Base-by-base conservation (phyloP, 2,113 vertebrate species). In the Coptodon rendalli region DNA sequence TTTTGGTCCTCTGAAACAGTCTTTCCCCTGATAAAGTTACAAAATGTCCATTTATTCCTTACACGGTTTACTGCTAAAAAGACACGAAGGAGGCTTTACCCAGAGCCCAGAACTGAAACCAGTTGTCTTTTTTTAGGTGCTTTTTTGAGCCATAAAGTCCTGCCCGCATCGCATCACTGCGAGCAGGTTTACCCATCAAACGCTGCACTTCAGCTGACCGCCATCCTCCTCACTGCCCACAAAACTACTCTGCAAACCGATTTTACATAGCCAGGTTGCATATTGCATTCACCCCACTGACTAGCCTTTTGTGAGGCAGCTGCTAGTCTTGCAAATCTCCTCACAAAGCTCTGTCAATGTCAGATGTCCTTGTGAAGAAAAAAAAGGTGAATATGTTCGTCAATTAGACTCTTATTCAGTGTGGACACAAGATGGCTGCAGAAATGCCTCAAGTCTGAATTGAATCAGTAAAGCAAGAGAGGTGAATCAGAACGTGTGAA, bases 331-430 rank as follows among this genome's bases (percentile, higher is more conserved):
- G 84, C 54, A 73, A 59, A 71, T 83, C 79, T 93, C 88, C 17
- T 54, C 82, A 76, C 10, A 16, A 89, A 82, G 87, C 29, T 17
- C 71, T n/a, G 83, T 87, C 83, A 90, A 87, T 91, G 87, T 81
- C 89, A 85, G 24, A 85, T 80, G 59, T 86, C 59, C 68, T 88
- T 92, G 56, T 80, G 27, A 68, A 38, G 10, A 68, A 48, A 40
- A 56, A 78, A 11, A 53, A 14, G 66, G 6, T 29, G 40, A 84
- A 82, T 43, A 66, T 36, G n/a, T 56, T 83, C n/a, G 36, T 63
- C 80, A 85, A 78, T 88, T 87, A 53, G 48, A 89, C 11, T 81
- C 36, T 29, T 19, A 87, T 89, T 91, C 59, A 84, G 38, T 54
- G 17, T 27, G 27, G 84, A 68, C 52, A 89, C 19, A 29, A 83